These are phyloP conservation scores for Branchellion lobata DNA, from an alignment of 2,888 invertebrate species.

Conservation along the genomic window DNA sequence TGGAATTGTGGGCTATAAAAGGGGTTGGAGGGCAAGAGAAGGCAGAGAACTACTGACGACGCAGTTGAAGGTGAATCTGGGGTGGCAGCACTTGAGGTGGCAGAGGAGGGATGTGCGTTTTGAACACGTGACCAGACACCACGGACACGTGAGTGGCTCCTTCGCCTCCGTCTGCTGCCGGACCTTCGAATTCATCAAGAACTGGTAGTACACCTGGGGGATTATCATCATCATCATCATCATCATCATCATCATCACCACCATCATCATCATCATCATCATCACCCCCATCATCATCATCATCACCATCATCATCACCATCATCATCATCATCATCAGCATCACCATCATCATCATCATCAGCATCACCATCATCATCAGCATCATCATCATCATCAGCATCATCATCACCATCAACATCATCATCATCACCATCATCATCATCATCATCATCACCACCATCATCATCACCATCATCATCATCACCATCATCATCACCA, in stretches of 20 bases:
- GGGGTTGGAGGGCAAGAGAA: neutral
- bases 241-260: constrained; percentile 1
- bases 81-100: constrained; percentile 88
- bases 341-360: too few relatives aligned
- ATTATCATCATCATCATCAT: constrained; percentile 7
- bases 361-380: constrained; percentile 15
- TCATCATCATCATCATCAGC: too few relatives aligned
- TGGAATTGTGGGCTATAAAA: neutral
- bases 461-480: constrained; percentile 30
- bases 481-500: constrained; percentile 30
- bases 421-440: neutral
- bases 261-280: constrained; percentile 13
- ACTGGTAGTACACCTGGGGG: constrained; percentile 79
- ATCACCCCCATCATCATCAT: neutral
- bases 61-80: constrained; percentile 88
- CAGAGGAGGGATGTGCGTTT: constrained; percentile 84
- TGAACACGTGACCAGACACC: constrained; percentile 88
- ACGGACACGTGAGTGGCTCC: constrained; percentile 88
- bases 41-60: constrained; percentile 77
- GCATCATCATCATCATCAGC: constrained; percentile 1
- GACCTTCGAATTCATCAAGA: constrained; percentile 89
- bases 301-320: constrained; percentile 1
- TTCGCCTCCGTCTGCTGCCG: constrained; percentile 92
- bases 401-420: constrained; percentile 5
- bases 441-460: constrained; percentile 28